Evolutionary conservation across 2,797 vertebrate genomes (phyloP), one percentile per base, ranked within the genome.

Genomic region (Sandelia bainsii): DNA sequence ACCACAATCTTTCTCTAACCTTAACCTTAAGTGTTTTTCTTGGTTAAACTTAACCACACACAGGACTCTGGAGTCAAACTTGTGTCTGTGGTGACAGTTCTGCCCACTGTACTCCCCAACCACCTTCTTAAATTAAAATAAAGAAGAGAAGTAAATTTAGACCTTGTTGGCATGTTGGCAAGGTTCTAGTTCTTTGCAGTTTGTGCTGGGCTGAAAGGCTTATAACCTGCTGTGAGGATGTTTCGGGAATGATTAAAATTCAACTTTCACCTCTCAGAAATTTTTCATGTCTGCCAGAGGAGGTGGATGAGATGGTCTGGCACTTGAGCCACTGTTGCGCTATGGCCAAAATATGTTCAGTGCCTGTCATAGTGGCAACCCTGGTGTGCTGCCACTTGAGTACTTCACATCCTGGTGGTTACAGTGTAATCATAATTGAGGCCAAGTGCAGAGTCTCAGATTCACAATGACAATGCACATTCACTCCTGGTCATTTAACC

Each of bases 281-380:
- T 39, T 17, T 49, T 16, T 45, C 37, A 10, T 22, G 20, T 67
- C 66, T 61, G 56, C 65, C 65, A 69, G 53, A 69, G 23, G 29
- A 77, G 25, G 45, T 50, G 59, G 67, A 61, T 4, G 17, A 62
- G 68, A 65, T 42, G 23, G 45, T 50, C 57, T 71, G 57, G 69
- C 77, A 72, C 57, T 27, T 66, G 60, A 78, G 59, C 53, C 14
- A 1, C 67, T 69, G 70, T 67, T 68, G 32, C 62, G 25, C 52
- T 6, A 17, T 14, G 50, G 65, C 73, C 81, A 78, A 79, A 82
- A 77, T 79, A 83, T 83, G 52, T 59, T 45, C 45, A 64, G 66
- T 37, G 65, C 16, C 54, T 64, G 58, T 68, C 49, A 32, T 6
- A 39, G 49, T 22, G 62, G 58, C 29, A 12, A 52, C 50, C 65